Base-by-base conservation (phyloP, 2,113 vertebrate genomes). In the Bufo bufo region DNA sequence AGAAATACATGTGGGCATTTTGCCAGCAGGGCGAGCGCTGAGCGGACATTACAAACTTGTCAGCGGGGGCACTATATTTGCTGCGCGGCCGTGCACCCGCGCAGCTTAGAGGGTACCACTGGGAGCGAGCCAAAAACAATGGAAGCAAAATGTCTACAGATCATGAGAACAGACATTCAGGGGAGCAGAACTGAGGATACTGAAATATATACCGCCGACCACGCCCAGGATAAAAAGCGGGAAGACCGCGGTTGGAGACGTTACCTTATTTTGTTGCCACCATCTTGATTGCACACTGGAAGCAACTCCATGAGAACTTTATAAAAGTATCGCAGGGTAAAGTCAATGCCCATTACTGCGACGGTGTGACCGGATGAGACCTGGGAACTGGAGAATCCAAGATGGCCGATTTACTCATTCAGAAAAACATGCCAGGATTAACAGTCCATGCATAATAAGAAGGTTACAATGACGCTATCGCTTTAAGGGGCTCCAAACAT, bases 271-370 rank as follows among this genome's bases (percentile, higher is more conserved):
- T 99, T 99, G 92, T 98, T 98, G 84, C 98, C 98, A 19, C 97
- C 98, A 20, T 99, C 98, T 88, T 99, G 98, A 93, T 98, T 99
- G 92, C 98, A 99, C 79, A 99, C 95, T 56, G 98, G 98, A 78
- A 99, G 90, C 72, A 99, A 93, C 91, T 99, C 98, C 93, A 99
- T 95, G 11, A 99, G 95, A 56, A 99, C 98, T 91, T 99, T 99
- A 92, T 99, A 99, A 94, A 99, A 99, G 92, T 99, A 99, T 9
- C 98, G 93, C 2, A 99, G 95, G 0, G 98, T 99, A 92, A 99
- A 99, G 93, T 99, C 98, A 0, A 99, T 98, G 84, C 98, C 98
- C 98, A 99, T 99, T 61, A 99, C 98, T 0, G 98, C 98, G 63
- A 99, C 95, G 0, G 98, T 97, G 72, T 97, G 97, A 45, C 98